Evolutionary conservation across 2,888 invertebrate genomes (phyloP).

Genomic region (Carcina quercana): DNA sequence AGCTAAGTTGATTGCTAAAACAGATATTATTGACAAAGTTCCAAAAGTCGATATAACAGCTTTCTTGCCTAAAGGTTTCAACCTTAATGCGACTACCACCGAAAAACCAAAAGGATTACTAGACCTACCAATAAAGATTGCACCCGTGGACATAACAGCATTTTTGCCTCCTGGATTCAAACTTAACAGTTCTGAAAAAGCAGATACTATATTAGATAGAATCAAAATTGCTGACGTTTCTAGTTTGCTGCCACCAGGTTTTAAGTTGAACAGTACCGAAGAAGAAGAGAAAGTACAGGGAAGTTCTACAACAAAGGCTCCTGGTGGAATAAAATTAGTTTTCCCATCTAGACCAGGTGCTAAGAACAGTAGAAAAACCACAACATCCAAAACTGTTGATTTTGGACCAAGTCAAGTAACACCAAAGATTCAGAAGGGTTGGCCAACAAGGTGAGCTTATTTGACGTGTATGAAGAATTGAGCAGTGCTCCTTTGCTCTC

Average conservation of each 20-base stretch:
- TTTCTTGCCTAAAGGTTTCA: constrained; percentile 78
- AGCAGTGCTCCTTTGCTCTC: neutral
- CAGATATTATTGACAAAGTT: constrained; percentile 38
- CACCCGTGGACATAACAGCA: constrained; percentile 70
- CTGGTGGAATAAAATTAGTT: constrained; percentile 78
- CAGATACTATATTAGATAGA: constrained; percentile 27
- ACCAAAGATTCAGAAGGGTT: constrained; percentile 87
- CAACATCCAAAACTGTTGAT: constrained; percentile 71
- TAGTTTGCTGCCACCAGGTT: constrained; percentile 78
- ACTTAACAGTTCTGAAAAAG: constrained; percentile 37
- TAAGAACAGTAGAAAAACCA: constrained; percentile 73
- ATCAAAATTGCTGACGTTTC: constrained; percentile 68
- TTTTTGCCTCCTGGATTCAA: constrained; percentile 78
- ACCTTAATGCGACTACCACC: constrained; percentile 46
- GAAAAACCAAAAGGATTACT: constrained; percentile 35
- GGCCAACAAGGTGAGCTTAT: constrained; percentile 81
- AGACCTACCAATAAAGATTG: constrained; percentile 34
- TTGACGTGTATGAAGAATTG: neutral
- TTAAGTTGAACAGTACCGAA: constrained; percentile 52
- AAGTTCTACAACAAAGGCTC: constrained; percentile 50
- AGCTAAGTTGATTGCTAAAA: constrained; percentile 39
- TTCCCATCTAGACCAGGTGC: constrained; percentile 86
- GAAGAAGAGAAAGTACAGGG: constrained; percentile 28
- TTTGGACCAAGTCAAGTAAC: constrained; percentile 60
- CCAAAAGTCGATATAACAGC: constrained; percentile 66